Percentiles rank a stretch among this genome's conserved stretches.
phyloP scores from a whole-genome alignment of 2,797 vertebrate species.

The Mormyrops boulengeri region DNA sequence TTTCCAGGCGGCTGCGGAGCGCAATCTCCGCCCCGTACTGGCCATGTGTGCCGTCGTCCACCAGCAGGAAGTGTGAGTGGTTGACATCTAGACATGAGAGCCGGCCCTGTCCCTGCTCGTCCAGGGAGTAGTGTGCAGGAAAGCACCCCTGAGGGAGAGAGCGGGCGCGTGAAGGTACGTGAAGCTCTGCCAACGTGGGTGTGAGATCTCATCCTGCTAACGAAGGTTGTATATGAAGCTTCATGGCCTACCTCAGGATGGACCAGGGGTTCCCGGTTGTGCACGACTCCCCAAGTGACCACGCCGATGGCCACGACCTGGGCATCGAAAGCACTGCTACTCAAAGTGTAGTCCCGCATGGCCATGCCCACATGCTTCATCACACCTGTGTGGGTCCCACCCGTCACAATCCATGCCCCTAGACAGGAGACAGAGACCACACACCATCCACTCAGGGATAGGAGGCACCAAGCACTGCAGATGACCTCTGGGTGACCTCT shows the following conservation, averaged over 20 bases:
- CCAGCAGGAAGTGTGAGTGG: slow-evolving; percentile 92
- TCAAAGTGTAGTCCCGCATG: slow-evolving; percentile 73
- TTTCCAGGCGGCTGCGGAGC: slow-evolving; percentile 75
- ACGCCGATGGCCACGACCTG: slow-evolving; percentile 84
- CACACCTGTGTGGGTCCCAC: slow-evolving; percentile 84
- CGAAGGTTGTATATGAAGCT: not conserved
- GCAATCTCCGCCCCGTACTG: slow-evolving; percentile 73
- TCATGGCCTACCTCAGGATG: slow-evolving; percentile 41
- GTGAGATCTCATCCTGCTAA: not conserved
- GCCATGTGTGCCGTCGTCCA: slow-evolving; percentile 84
- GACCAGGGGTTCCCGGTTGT: slow-evolving; percentile 72
- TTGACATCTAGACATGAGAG: slow-evolving; percentile 86
- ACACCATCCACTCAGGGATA: not conserved
- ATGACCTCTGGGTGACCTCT: not conserved
- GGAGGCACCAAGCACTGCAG: not conserved
- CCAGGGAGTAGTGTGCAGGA: slow-evolving; percentile 74
- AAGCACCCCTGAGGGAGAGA: slow-evolving; percentile 66
- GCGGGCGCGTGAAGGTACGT: not conserved
- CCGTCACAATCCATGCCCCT: slow-evolving; percentile 97
- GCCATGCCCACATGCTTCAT: slow-evolving; percentile 96
- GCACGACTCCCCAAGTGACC: slow-evolving; percentile 84
- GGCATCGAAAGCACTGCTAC: slow-evolving; percentile 56
- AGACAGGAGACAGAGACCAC: slow-evolving; percentile 1
- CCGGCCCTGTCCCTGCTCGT: slow-evolving; percentile 70
- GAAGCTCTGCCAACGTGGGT: not conserved